Evolutionary conservation across 2,113 vertebrate species (phyloP).

Genomic region (Setophaga kirtlandii): DNA sequence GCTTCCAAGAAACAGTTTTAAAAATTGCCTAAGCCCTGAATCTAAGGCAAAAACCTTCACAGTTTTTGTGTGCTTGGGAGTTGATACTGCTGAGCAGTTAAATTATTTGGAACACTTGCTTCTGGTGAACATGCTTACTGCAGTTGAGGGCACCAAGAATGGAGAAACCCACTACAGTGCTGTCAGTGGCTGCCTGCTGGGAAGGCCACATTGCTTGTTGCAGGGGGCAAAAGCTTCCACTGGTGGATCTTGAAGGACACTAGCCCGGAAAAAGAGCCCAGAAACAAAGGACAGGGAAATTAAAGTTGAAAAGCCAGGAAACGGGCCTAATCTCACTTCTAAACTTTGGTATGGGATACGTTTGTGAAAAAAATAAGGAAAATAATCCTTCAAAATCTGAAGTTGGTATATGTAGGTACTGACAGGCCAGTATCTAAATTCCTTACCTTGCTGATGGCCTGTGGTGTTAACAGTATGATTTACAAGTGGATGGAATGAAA

Average conservation of each 20-base stretch:
- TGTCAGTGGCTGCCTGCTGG: not conserved
- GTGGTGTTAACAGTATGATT: not conserved
- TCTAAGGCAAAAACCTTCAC: not conserved
- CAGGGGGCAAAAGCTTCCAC: not conserved
- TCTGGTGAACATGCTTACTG: not conserved
- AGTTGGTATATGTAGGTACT: not conserved
- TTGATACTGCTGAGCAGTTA: not conserved
- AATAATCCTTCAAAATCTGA: not conserved
- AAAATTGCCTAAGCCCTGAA: not conserved
- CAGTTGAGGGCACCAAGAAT: not conserved
- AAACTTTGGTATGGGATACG: not conserved
- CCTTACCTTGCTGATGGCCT: not conserved
- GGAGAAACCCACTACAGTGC: accelerated
- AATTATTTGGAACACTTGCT: not conserved
- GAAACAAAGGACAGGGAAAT: not conserved
- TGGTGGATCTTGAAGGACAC: not conserved
- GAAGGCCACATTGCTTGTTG: not conserved
- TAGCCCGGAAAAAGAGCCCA: not conserved
- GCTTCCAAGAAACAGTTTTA: not conserved
- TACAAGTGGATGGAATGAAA: not conserved
- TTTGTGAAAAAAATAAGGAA: not conserved
- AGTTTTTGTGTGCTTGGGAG: not conserved
- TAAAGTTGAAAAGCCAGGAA: not conserved
- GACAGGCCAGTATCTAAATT: not conserved
- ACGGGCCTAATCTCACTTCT: not conserved